phyloP scores from a whole-genome alignment of 1,140 invertebrate genomes.

The Trichonephila clavipes region DNA sequence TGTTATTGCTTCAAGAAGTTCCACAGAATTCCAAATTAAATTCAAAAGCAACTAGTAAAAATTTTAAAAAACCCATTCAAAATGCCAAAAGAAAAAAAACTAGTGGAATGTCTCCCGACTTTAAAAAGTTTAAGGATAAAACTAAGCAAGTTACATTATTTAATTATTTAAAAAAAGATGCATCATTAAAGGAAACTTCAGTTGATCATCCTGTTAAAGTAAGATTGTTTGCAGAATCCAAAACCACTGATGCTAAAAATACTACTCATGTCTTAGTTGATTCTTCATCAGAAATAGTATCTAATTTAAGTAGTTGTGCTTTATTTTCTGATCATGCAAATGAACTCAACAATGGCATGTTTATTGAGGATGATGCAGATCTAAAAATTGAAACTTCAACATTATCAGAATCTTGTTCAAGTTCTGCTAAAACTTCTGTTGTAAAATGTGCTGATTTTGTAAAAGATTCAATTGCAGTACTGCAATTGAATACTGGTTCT shows the following conservation, averaged over 20 bases:
- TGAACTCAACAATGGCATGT: background rate
- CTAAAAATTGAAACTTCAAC: background rate
- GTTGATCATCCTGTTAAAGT: conserved; percentile 22
- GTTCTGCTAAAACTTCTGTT: background rate
- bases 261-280: background rate
- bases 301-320: background rate
- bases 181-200: background rate
- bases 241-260: background rate
- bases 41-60: conserved; percentile 7
- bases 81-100: conserved; percentile 57
- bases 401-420: background rate
- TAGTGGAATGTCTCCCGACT: conserved; percentile 54
- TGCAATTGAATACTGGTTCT: background rate
- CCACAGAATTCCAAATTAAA: background rate
- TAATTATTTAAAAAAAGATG: conserved; percentile 50
- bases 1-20: background rate
- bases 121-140: conserved; percentile 63
- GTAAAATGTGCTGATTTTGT: no score
- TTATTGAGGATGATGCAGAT: background rate
- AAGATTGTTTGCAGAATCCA: background rate
- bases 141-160: conserved; percentile 59
- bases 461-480: background rate
- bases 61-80: background rate
- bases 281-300: background rate
- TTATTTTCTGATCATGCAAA: background rate